phyloP scores from a whole-genome alignment of 2,797 vertebrate species.

The Rhincodon typus region DNA sequence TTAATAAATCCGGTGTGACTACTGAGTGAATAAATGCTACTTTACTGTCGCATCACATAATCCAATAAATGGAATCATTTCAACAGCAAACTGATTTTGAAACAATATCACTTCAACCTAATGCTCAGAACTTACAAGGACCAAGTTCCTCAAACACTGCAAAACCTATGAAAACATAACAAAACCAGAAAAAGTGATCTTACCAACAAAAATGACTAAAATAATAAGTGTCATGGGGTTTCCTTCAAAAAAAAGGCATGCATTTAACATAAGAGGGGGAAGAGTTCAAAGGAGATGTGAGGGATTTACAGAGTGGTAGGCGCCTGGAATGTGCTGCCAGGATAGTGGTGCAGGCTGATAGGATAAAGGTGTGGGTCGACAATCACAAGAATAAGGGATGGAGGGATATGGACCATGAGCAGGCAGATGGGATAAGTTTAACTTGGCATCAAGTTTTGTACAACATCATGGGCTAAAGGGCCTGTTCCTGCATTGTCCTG shows the following conservation, averaged over 20 bases:
- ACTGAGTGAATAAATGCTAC: neutral
- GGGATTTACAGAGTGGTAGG: too few relatives aligned
- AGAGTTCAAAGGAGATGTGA: too few relatives aligned
- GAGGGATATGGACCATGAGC: too few relatives aligned
- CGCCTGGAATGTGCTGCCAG: too few relatives aligned
- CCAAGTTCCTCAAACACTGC: neutral
- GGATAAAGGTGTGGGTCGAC: too few relatives aligned
- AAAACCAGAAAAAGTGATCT: neutral
- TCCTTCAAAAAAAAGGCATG: neutral
- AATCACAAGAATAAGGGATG: too few relatives aligned
- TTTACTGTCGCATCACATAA: neutral
- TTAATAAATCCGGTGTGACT: neutral
- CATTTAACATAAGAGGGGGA: too few relatives aligned
- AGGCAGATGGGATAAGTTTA: too few relatives aligned
- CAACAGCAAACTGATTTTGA: neutral
- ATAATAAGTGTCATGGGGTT: neutral
- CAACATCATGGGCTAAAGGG: too few relatives aligned
- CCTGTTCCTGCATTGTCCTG: too few relatives aligned
- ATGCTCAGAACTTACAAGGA: neutral
- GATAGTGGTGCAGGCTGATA: too few relatives aligned
- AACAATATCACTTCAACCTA: neutral
- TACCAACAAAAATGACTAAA: neutral
- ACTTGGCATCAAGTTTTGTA: too few relatives aligned
- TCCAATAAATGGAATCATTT: neutral
- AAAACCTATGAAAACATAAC: neutral